Conservation (phyloP, 2,888 invertebrate genomes). For the Encarsia formosa region DNA sequence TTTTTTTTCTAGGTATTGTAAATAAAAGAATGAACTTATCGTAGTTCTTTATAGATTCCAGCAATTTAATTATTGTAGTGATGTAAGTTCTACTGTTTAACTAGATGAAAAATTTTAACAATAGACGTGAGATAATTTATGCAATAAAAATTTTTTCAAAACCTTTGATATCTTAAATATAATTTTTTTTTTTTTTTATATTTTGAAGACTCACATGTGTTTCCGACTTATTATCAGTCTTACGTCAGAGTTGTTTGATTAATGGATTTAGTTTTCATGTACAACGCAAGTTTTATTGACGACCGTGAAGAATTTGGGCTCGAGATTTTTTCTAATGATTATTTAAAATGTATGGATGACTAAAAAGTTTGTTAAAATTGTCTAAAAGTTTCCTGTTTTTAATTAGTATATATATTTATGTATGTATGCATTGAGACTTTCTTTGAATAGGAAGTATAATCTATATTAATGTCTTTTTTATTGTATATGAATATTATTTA, state of each 20-base stretch:
- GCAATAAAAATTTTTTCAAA: constrained; percentile 13
- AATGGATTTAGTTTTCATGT: constrained; percentile 20
- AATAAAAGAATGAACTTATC: constrained; percentile 15
- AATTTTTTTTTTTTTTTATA: neutral
- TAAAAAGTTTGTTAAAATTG: constrained; percentile 13
- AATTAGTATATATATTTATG: constrained; percentile 22
- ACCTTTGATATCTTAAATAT: constrained; percentile 8
- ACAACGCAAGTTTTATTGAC: constrained; percentile 12
- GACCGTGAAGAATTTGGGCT: neutral
- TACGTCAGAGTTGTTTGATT: constrained; percentile 12
- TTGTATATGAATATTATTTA: constrained; percentile 4
- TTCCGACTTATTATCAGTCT: constrained; percentile 12
- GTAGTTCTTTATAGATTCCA: neutral
- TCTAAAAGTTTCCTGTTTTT: constrained; percentile 11
- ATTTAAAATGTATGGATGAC: constrained; percentile 15
- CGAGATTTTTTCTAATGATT: constrained; percentile 6
- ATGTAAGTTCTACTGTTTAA: constrained; percentile 7
- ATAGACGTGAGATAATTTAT: constrained; percentile 14
- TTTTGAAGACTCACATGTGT: constrained; percentile 3
- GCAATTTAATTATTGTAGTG: constrained; percentile 4
- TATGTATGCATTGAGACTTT: constrained; percentile 20
- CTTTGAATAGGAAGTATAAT: constrained; percentile 7
- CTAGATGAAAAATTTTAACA: constrained; percentile 19
- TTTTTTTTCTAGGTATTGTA: constrained; percentile 16
- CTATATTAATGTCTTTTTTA: constrained; percentile 1